phyloP scores from a whole-genome alignment of 2,113 vertebrate species.

The Gila orcuttii region DNA sequence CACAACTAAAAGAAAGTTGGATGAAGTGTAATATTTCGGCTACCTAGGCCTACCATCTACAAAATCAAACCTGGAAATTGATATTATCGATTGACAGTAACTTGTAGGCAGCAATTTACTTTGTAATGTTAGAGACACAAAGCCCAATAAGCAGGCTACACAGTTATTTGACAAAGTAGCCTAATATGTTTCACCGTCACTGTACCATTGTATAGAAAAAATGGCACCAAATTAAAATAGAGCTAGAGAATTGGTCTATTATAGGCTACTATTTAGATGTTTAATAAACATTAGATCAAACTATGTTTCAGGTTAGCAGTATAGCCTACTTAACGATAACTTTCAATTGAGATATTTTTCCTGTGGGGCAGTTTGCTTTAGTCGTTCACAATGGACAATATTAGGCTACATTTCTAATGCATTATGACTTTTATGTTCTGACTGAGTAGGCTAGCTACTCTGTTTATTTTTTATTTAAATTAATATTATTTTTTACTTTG shows the following conservation, averaged over 20 bases:
- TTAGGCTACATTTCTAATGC: neutral
- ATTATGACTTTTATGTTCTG: neutral
- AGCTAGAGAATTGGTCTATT: too few species aligned
- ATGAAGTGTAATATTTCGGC: neutral
- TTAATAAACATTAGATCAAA: neutral
- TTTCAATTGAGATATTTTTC: neutral
- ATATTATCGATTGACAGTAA: neutral
- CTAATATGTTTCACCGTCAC: neutral
- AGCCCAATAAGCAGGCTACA: neutral
- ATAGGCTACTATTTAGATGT: too few species aligned
- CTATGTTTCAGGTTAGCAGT: neutral
- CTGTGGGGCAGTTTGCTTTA: neutral
- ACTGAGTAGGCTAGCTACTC: neutral
- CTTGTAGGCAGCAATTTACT: neutral
- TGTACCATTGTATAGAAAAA: neutral
- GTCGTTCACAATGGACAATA: neutral
- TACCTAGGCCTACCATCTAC: neutral
- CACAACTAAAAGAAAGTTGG: neutral
- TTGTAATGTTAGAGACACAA: neutral
- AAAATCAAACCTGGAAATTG: neutral
- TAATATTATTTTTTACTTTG: neutral
- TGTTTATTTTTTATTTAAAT: neutral
- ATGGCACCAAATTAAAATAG: neutral
- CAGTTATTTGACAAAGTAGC: neutral
- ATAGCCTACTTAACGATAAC: neutral